Evolutionary conservation across 2,888 invertebrate genomes (phyloP).

Genomic region (Euphydryas editha): DNA sequence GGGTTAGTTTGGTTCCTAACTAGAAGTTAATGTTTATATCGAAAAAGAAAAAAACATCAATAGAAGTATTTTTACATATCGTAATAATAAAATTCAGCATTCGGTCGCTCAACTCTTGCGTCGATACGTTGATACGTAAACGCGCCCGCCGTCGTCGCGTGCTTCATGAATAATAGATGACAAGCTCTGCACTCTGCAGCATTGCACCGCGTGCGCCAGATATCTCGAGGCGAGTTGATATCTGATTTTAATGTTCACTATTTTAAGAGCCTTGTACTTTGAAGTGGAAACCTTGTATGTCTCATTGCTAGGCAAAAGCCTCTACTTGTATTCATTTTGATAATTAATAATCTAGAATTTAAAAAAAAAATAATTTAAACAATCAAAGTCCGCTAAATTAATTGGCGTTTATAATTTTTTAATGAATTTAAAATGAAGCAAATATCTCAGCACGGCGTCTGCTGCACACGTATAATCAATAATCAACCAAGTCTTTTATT

Average conservation of each 20-base stretch:
- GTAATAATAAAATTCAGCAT: conserved; percentile 10
- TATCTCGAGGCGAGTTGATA: conserved; percentile 22
- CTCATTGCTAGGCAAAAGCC: neutral
- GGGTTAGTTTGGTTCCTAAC: too few species aligned
- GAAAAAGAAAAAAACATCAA: too few species aligned
- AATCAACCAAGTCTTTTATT: conserved; percentile 1
- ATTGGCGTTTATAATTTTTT: too few species aligned
- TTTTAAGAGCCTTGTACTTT: neutral
- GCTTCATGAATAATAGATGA: conserved; percentile 38
- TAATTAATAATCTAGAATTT: too few species aligned
- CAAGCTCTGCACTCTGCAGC: conserved; percentile 5
- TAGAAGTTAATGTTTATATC: too few species aligned
- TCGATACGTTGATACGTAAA: conserved; percentile 6
- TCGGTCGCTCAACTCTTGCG: conserved; percentile 24
- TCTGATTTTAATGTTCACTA: neutral
- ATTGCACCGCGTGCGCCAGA: conserved; percentile 18
- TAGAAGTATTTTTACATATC: neutral
- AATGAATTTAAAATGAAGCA: neutral
- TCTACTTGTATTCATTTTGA: too few species aligned
- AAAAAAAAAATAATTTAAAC: too few species aligned
- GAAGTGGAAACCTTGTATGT: neutral
- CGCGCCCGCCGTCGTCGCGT: conserved; percentile 30
- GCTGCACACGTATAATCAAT: neutral
- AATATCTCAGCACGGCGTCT: neutral
- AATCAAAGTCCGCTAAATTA: too few species aligned